Percentiles rank a stretch among this genome's conserved stretches.
phyloP scores from a whole-genome alignment of 2,113 vertebrate genomes.

The Zosterops lateralis region DNA sequence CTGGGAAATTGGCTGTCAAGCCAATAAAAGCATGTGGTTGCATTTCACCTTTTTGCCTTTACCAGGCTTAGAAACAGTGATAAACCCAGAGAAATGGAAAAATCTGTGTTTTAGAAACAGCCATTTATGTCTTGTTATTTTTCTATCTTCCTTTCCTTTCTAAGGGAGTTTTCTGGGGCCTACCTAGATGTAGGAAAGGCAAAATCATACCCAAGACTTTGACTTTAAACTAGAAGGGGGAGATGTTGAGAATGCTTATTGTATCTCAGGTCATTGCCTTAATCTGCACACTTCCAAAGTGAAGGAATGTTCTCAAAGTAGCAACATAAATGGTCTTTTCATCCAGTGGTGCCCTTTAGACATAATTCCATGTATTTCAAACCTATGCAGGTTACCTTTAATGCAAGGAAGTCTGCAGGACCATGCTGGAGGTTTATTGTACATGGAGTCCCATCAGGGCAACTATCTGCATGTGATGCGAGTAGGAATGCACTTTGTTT shows the following conservation, averaged over 20 bases:
- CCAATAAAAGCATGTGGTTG: constrained; percentile 28
- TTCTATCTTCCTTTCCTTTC: background rate
- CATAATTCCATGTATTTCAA: background rate
- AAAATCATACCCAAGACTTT: background rate
- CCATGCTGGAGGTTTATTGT: background rate
- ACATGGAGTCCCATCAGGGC: constrained; percentile 21
- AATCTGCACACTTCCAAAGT: background rate
- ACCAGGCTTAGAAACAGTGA: background rate
- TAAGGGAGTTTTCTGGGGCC: background rate
- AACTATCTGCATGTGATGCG: background rate
- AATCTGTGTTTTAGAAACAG: background rate
- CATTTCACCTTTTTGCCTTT: background rate
- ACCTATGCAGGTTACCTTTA: background rate
- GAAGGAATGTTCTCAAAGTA: background rate
- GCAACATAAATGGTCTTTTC: background rate
- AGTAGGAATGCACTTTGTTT: constrained; percentile 53
- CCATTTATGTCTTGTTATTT: background rate
- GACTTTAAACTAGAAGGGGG: background rate
- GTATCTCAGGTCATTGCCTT: background rate
- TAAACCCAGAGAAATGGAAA: background rate
- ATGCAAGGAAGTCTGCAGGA: background rate
- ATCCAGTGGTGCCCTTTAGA: background rate
- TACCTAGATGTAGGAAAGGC: background rate
- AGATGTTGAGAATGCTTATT: background rate
- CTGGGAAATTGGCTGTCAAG: constrained; percentile 31